Percentiles rank a stretch among this genome's conserved stretches.
phyloP scores from a whole-genome alignment of 30 jellyfish, hydroid and myxozoan species.

The Aurelia aurita region DNA sequence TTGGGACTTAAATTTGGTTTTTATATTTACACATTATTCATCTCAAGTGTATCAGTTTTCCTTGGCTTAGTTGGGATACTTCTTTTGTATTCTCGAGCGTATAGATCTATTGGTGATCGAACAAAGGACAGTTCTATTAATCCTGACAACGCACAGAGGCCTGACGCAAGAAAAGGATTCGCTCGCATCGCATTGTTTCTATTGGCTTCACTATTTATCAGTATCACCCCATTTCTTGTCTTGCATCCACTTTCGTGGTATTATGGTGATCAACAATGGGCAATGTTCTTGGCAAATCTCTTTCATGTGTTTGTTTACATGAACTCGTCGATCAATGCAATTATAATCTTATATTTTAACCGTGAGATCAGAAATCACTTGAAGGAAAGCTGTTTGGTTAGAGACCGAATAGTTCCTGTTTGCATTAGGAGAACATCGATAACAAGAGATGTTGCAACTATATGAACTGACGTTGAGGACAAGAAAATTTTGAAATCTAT shows the following conservation, averaged over 20 bases:
- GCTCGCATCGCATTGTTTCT: neutral
- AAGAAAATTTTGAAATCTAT: no score
- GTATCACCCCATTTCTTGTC: neutral
- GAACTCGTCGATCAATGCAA: neutral
- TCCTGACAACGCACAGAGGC: neutral
- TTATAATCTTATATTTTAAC: neutral
- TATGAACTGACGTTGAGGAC: no score
- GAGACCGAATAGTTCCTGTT: no score
- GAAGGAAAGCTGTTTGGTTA: neutral
- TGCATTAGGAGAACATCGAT: no score
- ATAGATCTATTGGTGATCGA: neutral
- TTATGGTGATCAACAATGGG: neutral
- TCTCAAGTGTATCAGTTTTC: neutral
- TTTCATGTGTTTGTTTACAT: conserved; percentile 1
- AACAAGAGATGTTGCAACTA: no score
- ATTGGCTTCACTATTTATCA: neutral
- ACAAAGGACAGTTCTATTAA: neutral
- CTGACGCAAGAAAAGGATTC: neutral
- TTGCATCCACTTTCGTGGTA: conserved; percentile 1
- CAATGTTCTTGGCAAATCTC: neutral
- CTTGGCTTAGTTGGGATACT: neutral
- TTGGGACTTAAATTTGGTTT: conserved; percentile 2
- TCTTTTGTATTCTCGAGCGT: neutral
- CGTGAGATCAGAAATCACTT: neutral
- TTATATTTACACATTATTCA: neutral